Base-by-base conservation (phyloP, 1,140 invertebrate species). In the Pseudachorutes palmiensis region DNA sequence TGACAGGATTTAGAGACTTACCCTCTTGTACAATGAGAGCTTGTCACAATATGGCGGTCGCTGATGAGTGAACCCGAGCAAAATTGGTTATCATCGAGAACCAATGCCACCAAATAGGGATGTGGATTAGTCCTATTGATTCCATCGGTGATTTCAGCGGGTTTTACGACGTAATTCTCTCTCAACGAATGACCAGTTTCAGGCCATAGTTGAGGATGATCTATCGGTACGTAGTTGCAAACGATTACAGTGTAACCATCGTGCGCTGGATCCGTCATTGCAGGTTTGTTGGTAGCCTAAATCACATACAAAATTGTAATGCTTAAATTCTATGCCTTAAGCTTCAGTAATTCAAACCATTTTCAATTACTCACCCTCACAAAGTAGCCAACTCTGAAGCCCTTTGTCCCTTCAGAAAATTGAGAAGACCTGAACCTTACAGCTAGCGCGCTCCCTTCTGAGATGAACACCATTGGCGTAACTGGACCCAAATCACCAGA, bases 401-500 rank as follows among this genome's bases (percentile, higher is more conserved):
- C 64, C 12, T 48, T 57, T 2, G 1, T 19, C 2, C 64, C 64
- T 24, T 16, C 12, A 16, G 49, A 28, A 16, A 48, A 30, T 5
- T 19, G n/a, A 32, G 49, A 61, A 24, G 49, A 32, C 24, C 33
- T 57, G 51, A 65, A 58, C 5, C 64, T 24, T 1, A 65, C n/a
- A 24, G 12, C 12, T 2, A 65, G 16, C 22, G 32, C 2, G 12
- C 33, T 29, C 5, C 24, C 14, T 9, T 58, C 51, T 2, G 64
- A 65, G 16, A 65, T 2, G 14, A 65, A 26, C 33, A 61, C 31
- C 12, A 65, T 31, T 3, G 64, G 64, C 14, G 49, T 65, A 3
- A 65, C n/a, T 2, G 28, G 9, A 36, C 32, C 58, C 32, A 65
- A 22, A 29, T 65, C 64, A 1, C 64, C 64, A n/a, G 64, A 65